Base-by-base conservation (phyloP, 1,140 invertebrate genomes). In the Megalopta genalis region DNA sequence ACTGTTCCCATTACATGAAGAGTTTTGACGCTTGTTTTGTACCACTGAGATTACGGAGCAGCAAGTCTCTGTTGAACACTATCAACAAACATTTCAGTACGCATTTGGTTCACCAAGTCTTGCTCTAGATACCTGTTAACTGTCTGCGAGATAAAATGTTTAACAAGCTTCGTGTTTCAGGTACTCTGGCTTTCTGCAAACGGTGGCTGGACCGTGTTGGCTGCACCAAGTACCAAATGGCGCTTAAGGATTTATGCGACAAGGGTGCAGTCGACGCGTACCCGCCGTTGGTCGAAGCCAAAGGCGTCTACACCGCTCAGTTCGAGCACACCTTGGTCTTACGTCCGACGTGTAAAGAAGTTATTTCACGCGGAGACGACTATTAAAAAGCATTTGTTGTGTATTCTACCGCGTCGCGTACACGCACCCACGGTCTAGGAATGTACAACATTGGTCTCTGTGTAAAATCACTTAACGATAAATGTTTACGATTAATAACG, bases 1-100 rank as follows among this genome's bases (percentile, higher is more conserved):
- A 99, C 89, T 98, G 97, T 81, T 99, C 98, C 46, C 99, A 99
- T 94, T 99, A 99, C 90, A 99, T 99, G 99, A 99, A 99, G 92
- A 99, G 99, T 90, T 99, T 97, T 93, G 98, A 99, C 88, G 95
- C 96, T 91, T 96, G 97, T 77, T 98, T 97, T 93, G 97, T 99
- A 60, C 98, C 98, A 70, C 91, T 99, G 59, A 97, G 97, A 89
- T 92, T 99, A 75, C 95, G 97, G 88, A 98, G 97, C 81, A 99
- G 98, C 2, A 99, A 99, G 91, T 95, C 97, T 76, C 94, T 99
- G 12, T 93, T 99, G 64, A 97, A 97, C 90, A 95, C 96, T n/a
- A 99, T 99, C 88, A 99, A 99, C 91, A 98, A 99, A 90, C 97
- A 99, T 91, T 99, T 99, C 91, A 96, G 92, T 93, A 83, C 87